Base-by-base conservation (phyloP, 2,888 invertebrate species). In the Sarcophaga subvicina region DNA sequence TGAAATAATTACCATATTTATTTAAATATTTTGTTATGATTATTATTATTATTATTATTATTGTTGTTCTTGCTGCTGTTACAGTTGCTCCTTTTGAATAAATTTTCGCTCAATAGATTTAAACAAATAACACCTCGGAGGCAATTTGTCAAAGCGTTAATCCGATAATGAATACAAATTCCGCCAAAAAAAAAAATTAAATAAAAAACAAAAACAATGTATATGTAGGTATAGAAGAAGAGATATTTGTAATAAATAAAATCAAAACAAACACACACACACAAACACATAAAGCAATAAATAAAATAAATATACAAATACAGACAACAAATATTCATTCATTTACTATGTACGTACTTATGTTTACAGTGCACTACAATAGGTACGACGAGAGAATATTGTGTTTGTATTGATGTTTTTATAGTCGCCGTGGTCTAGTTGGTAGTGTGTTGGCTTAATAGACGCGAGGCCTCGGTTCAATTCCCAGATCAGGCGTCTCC, bases 81-180 rank as follows among this genome's bases (percentile, higher is more conserved):
- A 27, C 14, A 11, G 63, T 37, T 37, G 37, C 37, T 37, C 47
- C 27, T 67, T 60, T 75, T 75, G 20, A 62, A 70, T 59, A 54
- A 59, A 37, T 22, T 76, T 63, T n/a, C 22, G 17, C 45, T 60
- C 45, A 45, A 4, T 69, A 25, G n/a, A 54, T 62, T 75, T 37
- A 22, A 63, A 63, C 76, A 83, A 79, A 71, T 79, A 72, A 77
- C 62, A 73, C 54, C 73, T 83, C 66, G 62, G 67, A 64, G 75
- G 66, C 71, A 78, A 86, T 88, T 88, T 85, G 71, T 83, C 83
- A 83, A 83, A 66, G 67, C 81, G 69, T 67, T 76, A 85, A 80
- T 80, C 63, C 54, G 73, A 72, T 83, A 83, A 80, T 77, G 73
- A 83, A 80, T 69, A 72, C 47, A 77, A 73, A 83, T 73, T 73